A percentile compares a stretch with the other conserved stretches of the same genome.
phyloP scores from a whole-genome alignment of 2,797 vertebrate genomes.

The Heteromormyrus szaboi region DNA sequence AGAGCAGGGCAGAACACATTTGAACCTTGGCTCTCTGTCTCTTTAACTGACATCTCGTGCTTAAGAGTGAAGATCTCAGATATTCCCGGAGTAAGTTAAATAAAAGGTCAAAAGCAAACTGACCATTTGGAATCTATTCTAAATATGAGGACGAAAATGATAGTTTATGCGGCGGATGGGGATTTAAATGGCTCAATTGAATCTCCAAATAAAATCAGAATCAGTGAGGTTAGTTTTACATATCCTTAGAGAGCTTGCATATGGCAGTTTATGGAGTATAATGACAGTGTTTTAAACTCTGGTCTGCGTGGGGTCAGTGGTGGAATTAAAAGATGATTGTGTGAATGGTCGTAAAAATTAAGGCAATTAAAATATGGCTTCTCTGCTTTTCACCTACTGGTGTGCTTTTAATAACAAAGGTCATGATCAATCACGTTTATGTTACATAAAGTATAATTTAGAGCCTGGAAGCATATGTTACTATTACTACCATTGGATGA shows the following conservation, averaged over 20 bases:
- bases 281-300: background rate
- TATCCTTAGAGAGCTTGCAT: background rate
- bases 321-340: background rate
- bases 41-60: background rate
- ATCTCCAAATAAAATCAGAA: constrained; percentile 8
- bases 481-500: background rate
- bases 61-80: background rate
- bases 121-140: background rate
- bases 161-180: background rate
- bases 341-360: constrained; percentile 1
- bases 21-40: background rate
- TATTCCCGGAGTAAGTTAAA: background rate
- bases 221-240: background rate
- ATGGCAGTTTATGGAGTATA: background rate
- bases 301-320: background rate
- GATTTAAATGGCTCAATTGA: background rate
- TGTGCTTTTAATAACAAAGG: background rate
- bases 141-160: background rate
- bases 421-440: background rate
- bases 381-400: background rate
- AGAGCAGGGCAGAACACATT: background rate
- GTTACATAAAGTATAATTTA: background rate
- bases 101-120: constrained; percentile 1
- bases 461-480: background rate
- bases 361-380: background rate